These are phyloP conservation scores for Acrocephalus kingi DNA, from an alignment of 2,113 vertebrate species.

Conservation along the genomic window DNA sequence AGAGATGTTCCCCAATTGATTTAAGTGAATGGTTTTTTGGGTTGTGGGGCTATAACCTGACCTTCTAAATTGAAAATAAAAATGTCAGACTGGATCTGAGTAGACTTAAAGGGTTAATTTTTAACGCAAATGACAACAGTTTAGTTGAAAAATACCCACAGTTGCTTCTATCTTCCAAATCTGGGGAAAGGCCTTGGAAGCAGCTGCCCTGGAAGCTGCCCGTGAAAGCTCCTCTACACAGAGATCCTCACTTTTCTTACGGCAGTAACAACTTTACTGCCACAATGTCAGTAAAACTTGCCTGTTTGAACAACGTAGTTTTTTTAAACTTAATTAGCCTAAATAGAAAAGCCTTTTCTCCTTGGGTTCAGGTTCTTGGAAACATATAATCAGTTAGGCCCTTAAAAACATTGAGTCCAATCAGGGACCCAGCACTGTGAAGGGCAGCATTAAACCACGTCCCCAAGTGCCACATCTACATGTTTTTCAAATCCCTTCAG, in stretches of 20 bases:
- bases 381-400: background rate
- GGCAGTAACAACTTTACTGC: background rate
- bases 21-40: background rate
- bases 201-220: background rate
- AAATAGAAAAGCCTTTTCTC: background rate
- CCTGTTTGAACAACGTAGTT: background rate
- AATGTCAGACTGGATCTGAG: background rate
- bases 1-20: background rate
- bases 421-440: fast-evolving
- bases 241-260: background rate
- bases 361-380: background rate
- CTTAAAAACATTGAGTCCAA: background rate
- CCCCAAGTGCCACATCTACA: fast-evolving
- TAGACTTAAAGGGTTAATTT: background rate
- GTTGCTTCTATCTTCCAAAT: background rate
- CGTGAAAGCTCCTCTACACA: background rate
- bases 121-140: background rate
- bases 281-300: background rate
- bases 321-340: background rate
- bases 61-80: background rate
- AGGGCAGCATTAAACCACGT: background rate
- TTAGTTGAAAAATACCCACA: background rate
- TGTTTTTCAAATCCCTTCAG: background rate
- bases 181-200: background rate
- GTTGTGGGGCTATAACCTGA: background rate